Percentiles rank a stretch among this genome's conserved stretches.
These are phyloP conservation scores for Mirza zaza DNA, from an alignment of 2,113 vertebrate species.

Conservation along the genomic window DNA sequence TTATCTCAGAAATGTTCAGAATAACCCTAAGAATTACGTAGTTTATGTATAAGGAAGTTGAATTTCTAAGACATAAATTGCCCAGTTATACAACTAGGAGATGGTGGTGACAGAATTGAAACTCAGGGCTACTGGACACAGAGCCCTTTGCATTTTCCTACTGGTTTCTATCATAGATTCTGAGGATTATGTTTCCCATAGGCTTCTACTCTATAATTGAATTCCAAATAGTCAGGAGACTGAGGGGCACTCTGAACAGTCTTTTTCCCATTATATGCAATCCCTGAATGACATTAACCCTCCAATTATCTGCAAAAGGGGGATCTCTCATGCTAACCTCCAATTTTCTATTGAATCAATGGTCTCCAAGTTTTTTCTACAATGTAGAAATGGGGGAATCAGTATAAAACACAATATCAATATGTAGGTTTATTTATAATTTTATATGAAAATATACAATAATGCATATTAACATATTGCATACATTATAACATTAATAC, in stretches of 20 bases:
- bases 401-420: neutral
- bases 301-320: neutral
- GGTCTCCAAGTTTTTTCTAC: neutral
- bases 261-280: neutral
- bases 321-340: neutral
- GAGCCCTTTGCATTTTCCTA: neutral
- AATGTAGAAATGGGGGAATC: neutral
- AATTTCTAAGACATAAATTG: neutral
- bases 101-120: neutral
- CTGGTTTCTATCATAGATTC: neutral
- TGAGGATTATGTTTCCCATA: neutral
- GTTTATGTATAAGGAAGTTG: neutral
- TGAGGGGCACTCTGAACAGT: neutral
- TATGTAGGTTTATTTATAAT: neutral
- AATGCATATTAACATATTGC: neutral
- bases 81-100: neutral
- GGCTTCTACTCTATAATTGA: neutral
- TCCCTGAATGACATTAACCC: neutral
- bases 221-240: neutral
- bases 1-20: neutral
- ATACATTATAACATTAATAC: neutral
- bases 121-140: neutral
- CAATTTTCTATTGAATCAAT: neutral
- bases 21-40: neutral
- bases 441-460: neutral